Base-by-base conservation (phyloP, 2,797 vertebrate species). In the Protosalanx chinensis region DNA sequence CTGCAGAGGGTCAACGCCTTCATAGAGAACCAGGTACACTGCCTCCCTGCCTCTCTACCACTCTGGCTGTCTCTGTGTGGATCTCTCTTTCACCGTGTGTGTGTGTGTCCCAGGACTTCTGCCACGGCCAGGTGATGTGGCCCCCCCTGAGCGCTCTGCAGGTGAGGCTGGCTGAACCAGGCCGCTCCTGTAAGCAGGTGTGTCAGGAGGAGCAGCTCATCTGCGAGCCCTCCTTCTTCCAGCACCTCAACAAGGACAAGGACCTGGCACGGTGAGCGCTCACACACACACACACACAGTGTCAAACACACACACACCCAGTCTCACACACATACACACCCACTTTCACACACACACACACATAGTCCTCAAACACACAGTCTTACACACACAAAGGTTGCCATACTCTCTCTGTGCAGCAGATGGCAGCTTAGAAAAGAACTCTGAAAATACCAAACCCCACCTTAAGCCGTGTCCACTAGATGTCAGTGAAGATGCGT, bases 81-180 rank as follows among this genome's bases (percentile, higher is more conserved):
- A 32, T 29, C 13, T 49, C 64, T 49, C 64, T 46, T 1, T 41
- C 8, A 2, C 15, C 10, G 18, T 74, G 8, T 70, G 16, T 71
- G 18, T 64, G 2, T 35, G n/a, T 16, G 0, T 81, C 82, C 58
- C 85, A 99, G 97, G 97, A 99, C 82, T 99, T 99, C 92, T 99
- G 97, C 80, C 97, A 99, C 0, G 96, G 97, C 23, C 97, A 99
- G 86, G 97, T 98, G 87, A 98, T 98, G 97, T 99, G 97, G 97
- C 97, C 97, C 0, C 96, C 97, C 0, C 92, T 99, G 86, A 93
- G 89, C 62, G 90, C 95, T 6, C 91, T 98, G 86, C 96, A 96
- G 89, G 96, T 99, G 32, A 96, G 95, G 82, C 81, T 95, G 37
- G 95, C 97, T 0, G 93, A 95, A 59, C 93, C 94, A 0, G 95